Percentiles rank a stretch among this genome's conserved stretches.
phyloP scores from a whole-genome alignment of 1,140 invertebrate genomes.

The Whitmania pigra region DNA sequence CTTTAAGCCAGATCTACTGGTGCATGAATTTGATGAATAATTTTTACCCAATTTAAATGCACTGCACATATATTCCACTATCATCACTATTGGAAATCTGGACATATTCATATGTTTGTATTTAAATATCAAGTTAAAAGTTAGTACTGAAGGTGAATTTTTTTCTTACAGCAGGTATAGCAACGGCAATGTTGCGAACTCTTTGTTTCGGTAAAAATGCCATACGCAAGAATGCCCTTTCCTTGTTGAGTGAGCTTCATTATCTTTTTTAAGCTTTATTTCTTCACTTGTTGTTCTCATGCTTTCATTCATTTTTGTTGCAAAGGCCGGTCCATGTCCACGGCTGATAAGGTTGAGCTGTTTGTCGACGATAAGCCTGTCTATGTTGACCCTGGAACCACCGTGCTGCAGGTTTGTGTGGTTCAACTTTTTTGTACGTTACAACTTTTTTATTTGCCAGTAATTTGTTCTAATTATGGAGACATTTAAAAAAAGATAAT shows the following conservation, averaged over 20 bases:
- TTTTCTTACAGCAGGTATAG: background rate
- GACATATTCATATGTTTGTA: too few relatives aligned
- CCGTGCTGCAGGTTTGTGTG: slow-evolving; percentile 72
- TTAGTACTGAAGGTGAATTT: too few relatives aligned
- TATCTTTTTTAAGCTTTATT: background rate
- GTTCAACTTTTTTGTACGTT: background rate
- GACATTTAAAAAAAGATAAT: too few relatives aligned
- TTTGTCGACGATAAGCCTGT: slow-evolving; percentile 95
- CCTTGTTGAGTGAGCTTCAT: background rate
- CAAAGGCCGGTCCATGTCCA: background rate
- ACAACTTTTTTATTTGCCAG: background rate
- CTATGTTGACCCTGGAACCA: slow-evolving; percentile 84
- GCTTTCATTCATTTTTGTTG: background rate
- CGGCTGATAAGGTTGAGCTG: slow-evolving; percentile 59
- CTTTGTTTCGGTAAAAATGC: slow-evolving; percentile 7
- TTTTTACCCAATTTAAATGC: too few relatives aligned
- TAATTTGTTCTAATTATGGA: too few relatives aligned
- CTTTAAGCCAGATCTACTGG: too few relatives aligned
- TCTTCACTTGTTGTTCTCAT: background rate
- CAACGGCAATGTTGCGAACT: slow-evolving; percentile 10
- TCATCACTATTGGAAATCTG: too few relatives aligned
- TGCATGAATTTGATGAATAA: too few relatives aligned
- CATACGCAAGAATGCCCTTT: background rate
- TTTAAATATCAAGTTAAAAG: too few relatives aligned
- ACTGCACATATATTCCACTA: too few relatives aligned